Evolutionary conservation across 1,140 invertebrate genomes (phyloP).

Genomic region (Neomicropteryx cornuta): DNA sequence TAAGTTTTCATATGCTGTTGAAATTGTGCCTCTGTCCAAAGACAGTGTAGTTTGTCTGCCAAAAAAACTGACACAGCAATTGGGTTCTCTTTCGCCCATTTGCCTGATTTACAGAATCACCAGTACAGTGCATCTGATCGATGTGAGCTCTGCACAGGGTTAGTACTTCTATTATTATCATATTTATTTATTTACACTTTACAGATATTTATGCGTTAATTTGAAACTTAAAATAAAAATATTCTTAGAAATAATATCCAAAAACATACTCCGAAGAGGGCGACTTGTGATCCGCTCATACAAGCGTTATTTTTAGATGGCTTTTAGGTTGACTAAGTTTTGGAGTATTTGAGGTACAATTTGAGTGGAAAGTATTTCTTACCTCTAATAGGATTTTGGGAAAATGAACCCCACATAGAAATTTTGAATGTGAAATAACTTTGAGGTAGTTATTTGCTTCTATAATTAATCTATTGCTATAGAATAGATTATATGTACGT

Average conservation of each 20-base stretch:
- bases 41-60: slow-evolving; percentile 92
- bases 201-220: slow-evolving; percentile 2
- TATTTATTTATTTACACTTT: slow-evolving; percentile 3
- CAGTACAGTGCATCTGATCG: slow-evolving; percentile 84
- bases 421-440: too few species aligned
- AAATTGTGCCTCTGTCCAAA: slow-evolving; percentile 95
- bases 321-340: too few species aligned
- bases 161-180: slow-evolving; percentile 21
- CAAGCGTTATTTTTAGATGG: too few species aligned
- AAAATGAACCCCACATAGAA: too few species aligned
- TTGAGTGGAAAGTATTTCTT: too few species aligned
- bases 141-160: slow-evolving; percentile 87
- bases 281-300: too few species aligned
- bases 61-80: slow-evolving; percentile 72
- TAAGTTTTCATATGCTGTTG: slow-evolving; percentile 87
- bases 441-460: too few species aligned
- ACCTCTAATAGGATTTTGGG: too few species aligned
- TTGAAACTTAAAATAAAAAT: neutral
- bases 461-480: too few species aligned
- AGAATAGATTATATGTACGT: too few species aligned
- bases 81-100: slow-evolving; percentile 88
- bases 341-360: too few species aligned
- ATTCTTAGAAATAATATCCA: neutral
- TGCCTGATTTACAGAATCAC: slow-evolving; percentile 86
- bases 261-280: too few species aligned